A percentile compares a stretch with the other conserved stretches of the same genome.
These are phyloP conservation scores for Tragelaphus oryx DNA, from an alignment of 2,797 vertebrate genomes.

Conservation along the genomic window DNA sequence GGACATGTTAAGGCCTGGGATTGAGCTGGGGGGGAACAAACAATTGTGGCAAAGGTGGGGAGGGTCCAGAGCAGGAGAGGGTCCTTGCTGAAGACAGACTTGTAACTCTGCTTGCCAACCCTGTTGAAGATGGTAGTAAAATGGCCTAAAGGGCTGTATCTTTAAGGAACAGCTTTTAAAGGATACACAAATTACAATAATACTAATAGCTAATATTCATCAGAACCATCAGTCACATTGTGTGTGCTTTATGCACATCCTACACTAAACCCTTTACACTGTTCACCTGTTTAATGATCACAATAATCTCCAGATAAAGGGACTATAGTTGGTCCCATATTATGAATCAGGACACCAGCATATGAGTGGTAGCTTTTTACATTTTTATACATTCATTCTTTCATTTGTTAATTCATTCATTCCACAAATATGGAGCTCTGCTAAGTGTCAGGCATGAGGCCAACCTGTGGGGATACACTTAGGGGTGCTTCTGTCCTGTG, in stretches of 20 bases:
- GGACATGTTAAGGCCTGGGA: neutral
- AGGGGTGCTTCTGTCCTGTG: neutral
- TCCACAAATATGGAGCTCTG: neutral
- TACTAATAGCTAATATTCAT: neutral
- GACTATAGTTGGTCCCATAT: neutral
- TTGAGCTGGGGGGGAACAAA: neutral
- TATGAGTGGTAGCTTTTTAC: neutral
- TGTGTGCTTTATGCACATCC: neutral
- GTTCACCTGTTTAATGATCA: neutral
- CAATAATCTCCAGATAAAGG: neutral
- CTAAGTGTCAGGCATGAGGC: neutral
- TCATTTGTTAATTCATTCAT: neutral
- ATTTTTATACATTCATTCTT: neutral
- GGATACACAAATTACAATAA: neutral
- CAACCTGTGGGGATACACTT: neutral
- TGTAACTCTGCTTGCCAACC: neutral
- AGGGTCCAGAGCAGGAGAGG: neutral
- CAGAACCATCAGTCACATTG: neutral
- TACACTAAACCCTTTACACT: neutral
- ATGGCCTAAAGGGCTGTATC: neutral
- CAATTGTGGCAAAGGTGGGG: neutral
- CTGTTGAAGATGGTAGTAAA: neutral
- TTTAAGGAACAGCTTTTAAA: neutral
- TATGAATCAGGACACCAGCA: neutral
- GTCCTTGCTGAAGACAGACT: neutral